Evolutionary conservation across 2,797 vertebrate genomes (phyloP).

Genomic region (Cynodonichthys magdalenae): DNA sequence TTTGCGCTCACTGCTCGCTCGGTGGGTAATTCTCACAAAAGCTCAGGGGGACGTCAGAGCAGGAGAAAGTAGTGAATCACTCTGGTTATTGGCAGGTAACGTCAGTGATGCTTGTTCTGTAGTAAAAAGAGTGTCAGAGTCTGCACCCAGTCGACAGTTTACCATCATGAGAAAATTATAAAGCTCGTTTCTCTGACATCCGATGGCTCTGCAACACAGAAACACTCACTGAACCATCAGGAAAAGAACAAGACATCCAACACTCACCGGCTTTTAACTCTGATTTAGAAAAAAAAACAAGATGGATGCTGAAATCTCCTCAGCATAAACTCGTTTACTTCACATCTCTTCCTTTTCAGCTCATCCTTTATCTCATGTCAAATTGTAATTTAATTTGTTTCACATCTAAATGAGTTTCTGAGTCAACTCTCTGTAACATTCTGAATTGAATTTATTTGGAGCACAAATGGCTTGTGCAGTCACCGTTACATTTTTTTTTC

Average conservation of each 20-base stretch:
- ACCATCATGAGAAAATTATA: not conserved
- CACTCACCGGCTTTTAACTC: not conserved
- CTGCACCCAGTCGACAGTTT: not conserved
- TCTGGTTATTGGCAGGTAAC: slow-evolving; percentile 24
- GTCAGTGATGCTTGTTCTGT: not conserved
- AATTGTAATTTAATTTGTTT: not conserved
- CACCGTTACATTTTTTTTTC: too few species aligned
- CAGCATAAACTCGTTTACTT: not conserved
- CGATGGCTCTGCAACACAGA: not conserved
- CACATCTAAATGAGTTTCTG: not conserved
- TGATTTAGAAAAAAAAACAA: not conserved
- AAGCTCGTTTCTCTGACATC: not conserved
- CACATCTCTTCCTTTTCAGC: not conserved
- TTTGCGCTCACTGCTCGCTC: slow-evolving; percentile 25
- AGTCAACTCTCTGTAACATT: not conserved
- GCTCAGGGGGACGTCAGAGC: slow-evolving; percentile 4
- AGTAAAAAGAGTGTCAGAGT: slow-evolving; percentile 8
- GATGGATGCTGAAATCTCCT: not conserved
- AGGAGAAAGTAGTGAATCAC: slow-evolving; percentile 23
- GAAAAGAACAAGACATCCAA: not conserved
- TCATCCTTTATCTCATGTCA: not conserved
- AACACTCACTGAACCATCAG: not conserved
- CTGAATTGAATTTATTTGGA: not conserved
- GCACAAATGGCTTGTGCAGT: too few species aligned
- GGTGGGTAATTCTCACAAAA: slow-evolving; percentile 37